Evolutionary conservation across 1,140 invertebrate species (phyloP).

Genomic region (Aphaenogaster rudis): DNA sequence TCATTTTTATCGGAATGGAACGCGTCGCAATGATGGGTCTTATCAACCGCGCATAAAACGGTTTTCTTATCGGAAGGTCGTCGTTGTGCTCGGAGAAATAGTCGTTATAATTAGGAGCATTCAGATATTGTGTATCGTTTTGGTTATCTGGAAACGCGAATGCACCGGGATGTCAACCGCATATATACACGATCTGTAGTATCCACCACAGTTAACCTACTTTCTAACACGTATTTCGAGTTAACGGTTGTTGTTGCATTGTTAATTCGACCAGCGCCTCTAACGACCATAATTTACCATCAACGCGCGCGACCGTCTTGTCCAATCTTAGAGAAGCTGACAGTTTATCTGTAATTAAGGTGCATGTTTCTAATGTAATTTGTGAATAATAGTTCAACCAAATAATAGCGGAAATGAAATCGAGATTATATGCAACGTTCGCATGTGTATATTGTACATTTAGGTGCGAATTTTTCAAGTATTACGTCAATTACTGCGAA

Average conservation of each 20-base stretch:
- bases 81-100: background rate
- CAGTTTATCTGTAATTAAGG: background rate
- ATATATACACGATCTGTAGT: slow-evolving; percentile 9
- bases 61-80: slow-evolving; percentile 41
- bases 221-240: slow-evolving; percentile 54
- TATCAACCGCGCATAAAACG: slow-evolving; percentile 44
- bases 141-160: slow-evolving; percentile 54
- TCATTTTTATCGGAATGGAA: slow-evolving; percentile 16
- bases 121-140: slow-evolving; percentile 41
- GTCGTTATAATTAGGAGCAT: slow-evolving; percentile 44
- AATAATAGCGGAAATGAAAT: background rate
- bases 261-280: slow-evolving; percentile 28
- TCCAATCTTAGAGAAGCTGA: slow-evolving; percentile 27
- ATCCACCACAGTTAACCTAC: slow-evolving; percentile 62
- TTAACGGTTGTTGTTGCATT: slow-evolving; percentile 57
- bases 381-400: background rate
- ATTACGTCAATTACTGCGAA: background rate
- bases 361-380: background rate
- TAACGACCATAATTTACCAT: slow-evolving; percentile 27
- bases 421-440: background rate
- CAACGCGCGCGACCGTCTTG: background rate
- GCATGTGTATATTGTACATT: background rate
- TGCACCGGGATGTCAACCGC: slow-evolving; percentile 21
- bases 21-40: slow-evolving; percentile 6
- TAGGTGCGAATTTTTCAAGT: background rate